phyloP scores from a whole-genome alignment of 2,113 vertebrate genomes.

The Gulo gulo region DNA sequence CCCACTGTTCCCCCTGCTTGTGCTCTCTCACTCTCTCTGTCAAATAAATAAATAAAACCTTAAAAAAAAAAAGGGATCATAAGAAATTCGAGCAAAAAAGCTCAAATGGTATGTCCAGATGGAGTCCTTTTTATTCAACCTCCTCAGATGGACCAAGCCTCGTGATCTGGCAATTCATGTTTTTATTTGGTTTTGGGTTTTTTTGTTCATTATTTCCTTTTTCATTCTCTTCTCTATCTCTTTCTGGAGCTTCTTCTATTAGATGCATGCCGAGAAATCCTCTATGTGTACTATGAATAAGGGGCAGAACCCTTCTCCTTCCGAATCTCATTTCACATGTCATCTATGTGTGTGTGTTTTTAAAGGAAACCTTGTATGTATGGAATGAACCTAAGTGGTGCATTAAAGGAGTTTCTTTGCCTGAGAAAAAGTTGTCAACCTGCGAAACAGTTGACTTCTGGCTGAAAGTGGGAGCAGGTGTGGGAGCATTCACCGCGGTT shows the following conservation, averaged over 20 bases:
- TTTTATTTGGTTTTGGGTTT: neutral
- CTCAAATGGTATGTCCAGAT: neutral
- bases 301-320: neutral
- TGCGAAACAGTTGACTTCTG: slow-evolving; percentile 95
- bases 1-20: too few species aligned
- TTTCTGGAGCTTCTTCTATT: neutral
- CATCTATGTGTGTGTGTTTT: neutral
- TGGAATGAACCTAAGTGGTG: slow-evolving; percentile 96
- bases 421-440: slow-evolving; percentile 87
- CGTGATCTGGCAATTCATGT: neutral
- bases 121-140: neutral
- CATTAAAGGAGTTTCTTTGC: slow-evolving; percentile 90
- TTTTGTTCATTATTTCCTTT: neutral
- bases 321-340: slow-evolving; percentile 24
- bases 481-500: slow-evolving; percentile 90
- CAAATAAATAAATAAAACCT: too few species aligned
- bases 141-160: neutral
- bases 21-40: too few species aligned
- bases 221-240: neutral
- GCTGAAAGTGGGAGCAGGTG: slow-evolving; percentile 91
- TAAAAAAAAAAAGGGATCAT: neutral
- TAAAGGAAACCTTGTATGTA: slow-evolving; percentile 92
- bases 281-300: neutral
- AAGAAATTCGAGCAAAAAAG: neutral
- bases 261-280: neutral